Percentiles rank a stretch among this genome's conserved stretches.
phyloP scores from a whole-genome alignment of 2,113 vertebrate genomes.

The Catharus fuscescens region DNA sequence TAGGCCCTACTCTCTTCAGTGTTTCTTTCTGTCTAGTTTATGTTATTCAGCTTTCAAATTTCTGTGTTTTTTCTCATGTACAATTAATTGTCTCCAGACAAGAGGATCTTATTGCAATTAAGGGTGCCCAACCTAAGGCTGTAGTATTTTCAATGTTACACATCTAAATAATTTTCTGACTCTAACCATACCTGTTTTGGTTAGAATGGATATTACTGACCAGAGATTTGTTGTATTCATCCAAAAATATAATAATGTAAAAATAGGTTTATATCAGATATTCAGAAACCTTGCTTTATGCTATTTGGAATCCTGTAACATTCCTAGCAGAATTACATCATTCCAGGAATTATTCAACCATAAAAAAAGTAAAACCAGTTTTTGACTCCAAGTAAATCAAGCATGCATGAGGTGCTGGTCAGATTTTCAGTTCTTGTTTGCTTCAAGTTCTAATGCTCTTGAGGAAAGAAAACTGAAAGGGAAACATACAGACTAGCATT shows the following conservation, averaged over 20 bases:
- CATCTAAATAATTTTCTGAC: neutral
- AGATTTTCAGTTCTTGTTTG: conserved; percentile 15
- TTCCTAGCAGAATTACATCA: neutral
- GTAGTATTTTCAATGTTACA: neutral
- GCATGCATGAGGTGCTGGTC: neutral
- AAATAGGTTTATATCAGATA: neutral
- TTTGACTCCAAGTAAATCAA: conserved; percentile 31
- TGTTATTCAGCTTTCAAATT: neutral
- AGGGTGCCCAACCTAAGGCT: neutral
- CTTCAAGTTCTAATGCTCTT: conserved; percentile 9
- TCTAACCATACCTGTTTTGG: neutral
- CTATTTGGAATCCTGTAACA: neutral
- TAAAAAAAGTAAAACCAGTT: conserved; percentile 33
- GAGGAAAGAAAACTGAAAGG: conserved; percentile 13
- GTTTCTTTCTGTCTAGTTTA: neutral
- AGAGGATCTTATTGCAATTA: neutral
- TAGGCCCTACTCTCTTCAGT: neutral
- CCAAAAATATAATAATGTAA: neutral
- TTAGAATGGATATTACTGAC: neutral
- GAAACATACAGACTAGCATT: neutral
- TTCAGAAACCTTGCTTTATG: neutral
- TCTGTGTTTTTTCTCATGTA: neutral
- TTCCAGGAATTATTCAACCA: neutral
- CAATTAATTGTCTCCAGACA: neutral
- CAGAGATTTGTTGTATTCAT: neutral